phyloP scores from a whole-genome alignment of 2,113 vertebrate species.

The Etheostoma spectabile region DNA sequence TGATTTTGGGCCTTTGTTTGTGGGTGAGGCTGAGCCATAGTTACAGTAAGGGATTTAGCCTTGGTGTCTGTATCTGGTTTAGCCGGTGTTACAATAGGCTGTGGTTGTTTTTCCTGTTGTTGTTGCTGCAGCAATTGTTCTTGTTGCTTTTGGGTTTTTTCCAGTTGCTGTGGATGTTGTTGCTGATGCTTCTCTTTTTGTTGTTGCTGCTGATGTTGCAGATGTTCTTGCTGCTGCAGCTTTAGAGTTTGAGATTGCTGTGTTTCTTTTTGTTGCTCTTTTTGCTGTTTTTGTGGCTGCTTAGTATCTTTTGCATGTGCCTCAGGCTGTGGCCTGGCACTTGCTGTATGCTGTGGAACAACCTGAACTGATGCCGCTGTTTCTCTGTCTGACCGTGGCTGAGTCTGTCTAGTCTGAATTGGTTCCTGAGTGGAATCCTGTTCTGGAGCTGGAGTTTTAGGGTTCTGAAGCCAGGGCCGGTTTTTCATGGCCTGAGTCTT shows the following conservation, averaged over 20 bases:
- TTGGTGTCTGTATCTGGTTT: slow-evolving; percentile 26
- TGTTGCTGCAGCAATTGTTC: slow-evolving; percentile 8
- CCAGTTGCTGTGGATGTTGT: not conserved
- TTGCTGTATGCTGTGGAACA: slow-evolving; percentile 19
- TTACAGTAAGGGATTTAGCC: slow-evolving; percentile 20
- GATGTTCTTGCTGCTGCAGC: not conserved
- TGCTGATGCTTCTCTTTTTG: slow-evolving; percentile 11
- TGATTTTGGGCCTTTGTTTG: slow-evolving; percentile 32
- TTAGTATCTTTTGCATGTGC: not conserved
- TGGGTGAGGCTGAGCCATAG: slow-evolving; percentile 30
- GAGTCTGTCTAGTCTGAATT: slow-evolving; percentile 18
- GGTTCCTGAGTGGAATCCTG: slow-evolving; percentile 29
- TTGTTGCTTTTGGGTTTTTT: slow-evolving; percentile 11
- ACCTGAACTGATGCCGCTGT: slow-evolving; percentile 4
- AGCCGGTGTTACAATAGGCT: not conserved
- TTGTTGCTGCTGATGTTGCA: not conserved
- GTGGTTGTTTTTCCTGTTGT: slow-evolving; percentile 22
- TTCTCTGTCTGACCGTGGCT: slow-evolving; percentile 23
- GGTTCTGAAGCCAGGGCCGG: slow-evolving; percentile 83
- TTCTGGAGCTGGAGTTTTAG: slow-evolving; percentile 24
- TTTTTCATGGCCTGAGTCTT: slow-evolving; percentile 76
- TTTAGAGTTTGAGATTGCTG: slow-evolving; percentile 4
- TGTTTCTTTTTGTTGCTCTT: slow-evolving; percentile 22
- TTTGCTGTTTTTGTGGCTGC: slow-evolving; percentile 27
- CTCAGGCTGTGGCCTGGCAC: slow-evolving; percentile 5